phyloP scores from a whole-genome alignment of 2,113 vertebrate genomes.

The Fregetta grallaria region DNA sequence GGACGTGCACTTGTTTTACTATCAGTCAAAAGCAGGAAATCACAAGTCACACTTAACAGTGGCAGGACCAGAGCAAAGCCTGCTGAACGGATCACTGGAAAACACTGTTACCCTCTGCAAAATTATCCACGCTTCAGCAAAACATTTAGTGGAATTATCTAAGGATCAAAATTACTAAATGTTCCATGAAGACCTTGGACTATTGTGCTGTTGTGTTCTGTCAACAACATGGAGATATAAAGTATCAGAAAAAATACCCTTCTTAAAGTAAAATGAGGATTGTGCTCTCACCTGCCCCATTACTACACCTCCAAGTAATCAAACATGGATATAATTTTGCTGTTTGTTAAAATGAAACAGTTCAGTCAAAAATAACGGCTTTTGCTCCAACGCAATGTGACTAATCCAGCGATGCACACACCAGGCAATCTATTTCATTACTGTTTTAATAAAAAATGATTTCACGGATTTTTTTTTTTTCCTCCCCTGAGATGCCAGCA shows the following conservation, averaged over 20 bases:
- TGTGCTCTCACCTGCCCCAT: background rate
- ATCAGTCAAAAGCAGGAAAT: background rate
- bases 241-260: background rate
- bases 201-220: background rate
- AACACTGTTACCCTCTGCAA: background rate
- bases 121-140: background rate
- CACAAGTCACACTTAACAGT: background rate
- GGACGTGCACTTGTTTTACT: fast-evolving
- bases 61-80: background rate
- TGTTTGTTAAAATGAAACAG: background rate
- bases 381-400: background rate
- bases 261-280: background rate
- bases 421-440: slow-evolving; percentile 24
- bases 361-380: background rate
- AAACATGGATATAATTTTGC: background rate
- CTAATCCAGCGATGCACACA: background rate
- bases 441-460: slow-evolving; percentile 20
- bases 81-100: background rate
- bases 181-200: background rate
- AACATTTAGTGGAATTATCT: background rate
- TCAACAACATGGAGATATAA: background rate
- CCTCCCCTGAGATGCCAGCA: background rate
- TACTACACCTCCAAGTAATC: background rate
- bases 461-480: background rate
- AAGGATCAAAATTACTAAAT: background rate